Conservation (phyloP, 2,888 invertebrate species). For the Auanema freiburgensis region DNA sequence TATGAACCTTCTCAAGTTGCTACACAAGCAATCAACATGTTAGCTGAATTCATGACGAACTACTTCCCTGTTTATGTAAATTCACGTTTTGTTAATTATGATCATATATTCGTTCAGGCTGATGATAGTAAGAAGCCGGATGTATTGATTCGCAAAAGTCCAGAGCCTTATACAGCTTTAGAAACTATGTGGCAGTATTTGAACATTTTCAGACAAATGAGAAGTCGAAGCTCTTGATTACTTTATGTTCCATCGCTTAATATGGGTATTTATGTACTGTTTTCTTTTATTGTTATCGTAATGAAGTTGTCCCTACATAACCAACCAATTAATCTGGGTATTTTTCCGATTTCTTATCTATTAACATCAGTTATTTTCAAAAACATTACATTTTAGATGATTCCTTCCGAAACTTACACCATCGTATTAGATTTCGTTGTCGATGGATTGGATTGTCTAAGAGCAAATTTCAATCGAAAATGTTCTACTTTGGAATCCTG, state of each 20-base stretch:
- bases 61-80: constrained; percentile 42
- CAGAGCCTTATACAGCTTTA: constrained; percentile 46
- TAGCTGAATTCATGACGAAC: constrained; percentile 41
- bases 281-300: too few species aligned
- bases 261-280: too few species aligned
- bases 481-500: constrained; percentile 54
- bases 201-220: constrained; percentile 23
- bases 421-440: constrained; percentile 35
- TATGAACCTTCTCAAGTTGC: constrained; percentile 45
- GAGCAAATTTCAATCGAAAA: constrained; percentile 46
- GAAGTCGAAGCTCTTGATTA: not conserved
- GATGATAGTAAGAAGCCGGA: constrained; percentile 25
- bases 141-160: constrained; percentile 33
- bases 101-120: not conserved
- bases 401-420: too few species aligned
- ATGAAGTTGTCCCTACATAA: too few species aligned
- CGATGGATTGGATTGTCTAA: constrained; percentile 45
- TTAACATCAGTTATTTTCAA: too few species aligned
- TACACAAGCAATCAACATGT: constrained; percentile 32
- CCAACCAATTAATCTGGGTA: too few species aligned
- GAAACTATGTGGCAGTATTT: constrained; percentile 58
- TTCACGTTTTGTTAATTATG: not conserved
- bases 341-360: too few species aligned
- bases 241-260: too few species aligned
- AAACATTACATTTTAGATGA: too few species aligned